These are phyloP conservation scores for Parnassius glacialis DNA, from an alignment of 2,888 invertebrate species.

Conservation along the genomic window DNA sequence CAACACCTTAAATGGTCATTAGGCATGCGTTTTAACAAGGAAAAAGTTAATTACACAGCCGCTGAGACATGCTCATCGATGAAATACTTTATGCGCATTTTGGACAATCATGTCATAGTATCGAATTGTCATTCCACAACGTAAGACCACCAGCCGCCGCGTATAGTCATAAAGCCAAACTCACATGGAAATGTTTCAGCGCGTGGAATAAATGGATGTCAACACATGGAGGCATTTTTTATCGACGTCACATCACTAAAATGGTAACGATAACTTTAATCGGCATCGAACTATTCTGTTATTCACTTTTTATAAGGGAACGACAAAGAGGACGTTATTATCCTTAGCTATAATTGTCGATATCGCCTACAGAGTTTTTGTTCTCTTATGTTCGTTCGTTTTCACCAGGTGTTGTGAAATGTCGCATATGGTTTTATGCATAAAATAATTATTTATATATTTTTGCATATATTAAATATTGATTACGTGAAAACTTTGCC, in stretches of 20 bases:
- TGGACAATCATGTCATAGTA: conserved; percentile 7
- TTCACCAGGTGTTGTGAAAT: conserved; percentile 8
- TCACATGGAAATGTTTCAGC: conserved; percentile 1
- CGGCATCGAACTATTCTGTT: conserved; percentile 3
- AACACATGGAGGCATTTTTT: conserved; percentile 1
- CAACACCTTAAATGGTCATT: background rate
- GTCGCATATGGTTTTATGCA: background rate
- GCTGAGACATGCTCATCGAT: background rate
- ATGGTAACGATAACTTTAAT: conserved; percentile 5
- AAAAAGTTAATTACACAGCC: background rate
- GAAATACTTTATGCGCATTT: background rate
- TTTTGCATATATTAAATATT: too few species aligned
- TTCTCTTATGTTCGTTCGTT: background rate
- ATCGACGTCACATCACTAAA: background rate
- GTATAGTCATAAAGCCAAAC: background rate
- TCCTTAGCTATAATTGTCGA: conserved; percentile 1
- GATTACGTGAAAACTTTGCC: too few species aligned
- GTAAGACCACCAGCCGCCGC: background rate
- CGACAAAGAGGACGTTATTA: background rate
- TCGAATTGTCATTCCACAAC: background rate
- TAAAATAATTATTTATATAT: too few species aligned
- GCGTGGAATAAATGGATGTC: background rate
- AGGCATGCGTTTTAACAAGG: background rate
- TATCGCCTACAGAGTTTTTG: conserved; percentile 3
- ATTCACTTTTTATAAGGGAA: background rate